phyloP scores from a whole-genome alignment of 2,797 vertebrate species.

The Peromyscus aztecus region DNA sequence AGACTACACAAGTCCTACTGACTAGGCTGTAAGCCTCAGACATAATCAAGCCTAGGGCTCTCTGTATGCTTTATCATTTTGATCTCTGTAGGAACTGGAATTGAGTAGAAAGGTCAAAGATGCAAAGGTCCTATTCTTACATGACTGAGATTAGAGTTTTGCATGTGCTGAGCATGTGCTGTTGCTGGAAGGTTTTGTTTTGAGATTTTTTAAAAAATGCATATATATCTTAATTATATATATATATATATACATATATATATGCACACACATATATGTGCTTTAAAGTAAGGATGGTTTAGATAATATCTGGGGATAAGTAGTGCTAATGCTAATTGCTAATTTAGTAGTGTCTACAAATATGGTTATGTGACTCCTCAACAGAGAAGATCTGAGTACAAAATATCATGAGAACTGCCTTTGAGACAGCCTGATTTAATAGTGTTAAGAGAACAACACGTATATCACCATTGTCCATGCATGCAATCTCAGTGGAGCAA shows the following conservation, averaged over 20 bases:
- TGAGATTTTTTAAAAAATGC: not conserved
- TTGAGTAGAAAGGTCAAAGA: not conserved
- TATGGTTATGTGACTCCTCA: fast-evolving
- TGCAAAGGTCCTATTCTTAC: not conserved
- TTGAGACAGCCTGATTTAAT: not conserved
- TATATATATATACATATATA: too few relatives aligned
- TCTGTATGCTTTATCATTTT: not conserved
- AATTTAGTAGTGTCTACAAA: not conserved
- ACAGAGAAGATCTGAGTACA: not conserved
- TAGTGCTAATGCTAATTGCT: not conserved
- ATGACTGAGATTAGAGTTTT: not conserved
- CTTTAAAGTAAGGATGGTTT: not conserved
- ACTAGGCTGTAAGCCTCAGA: not conserved
- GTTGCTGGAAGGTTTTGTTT: not conserved
- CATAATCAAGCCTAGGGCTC: not conserved
- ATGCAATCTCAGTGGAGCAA: not conserved
- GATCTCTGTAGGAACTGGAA: not conserved
- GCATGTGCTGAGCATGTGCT: not conserved
- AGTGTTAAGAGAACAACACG: not conserved
- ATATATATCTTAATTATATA: not conserved
- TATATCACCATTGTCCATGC: not conserved
- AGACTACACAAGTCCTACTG: not conserved
- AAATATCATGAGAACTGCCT: not conserved
- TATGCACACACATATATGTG: not conserved
- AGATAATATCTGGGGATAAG: not conserved